Base-by-base conservation (phyloP, 2,888 invertebrate genomes). In the Ptilodon capucinus region DNA sequence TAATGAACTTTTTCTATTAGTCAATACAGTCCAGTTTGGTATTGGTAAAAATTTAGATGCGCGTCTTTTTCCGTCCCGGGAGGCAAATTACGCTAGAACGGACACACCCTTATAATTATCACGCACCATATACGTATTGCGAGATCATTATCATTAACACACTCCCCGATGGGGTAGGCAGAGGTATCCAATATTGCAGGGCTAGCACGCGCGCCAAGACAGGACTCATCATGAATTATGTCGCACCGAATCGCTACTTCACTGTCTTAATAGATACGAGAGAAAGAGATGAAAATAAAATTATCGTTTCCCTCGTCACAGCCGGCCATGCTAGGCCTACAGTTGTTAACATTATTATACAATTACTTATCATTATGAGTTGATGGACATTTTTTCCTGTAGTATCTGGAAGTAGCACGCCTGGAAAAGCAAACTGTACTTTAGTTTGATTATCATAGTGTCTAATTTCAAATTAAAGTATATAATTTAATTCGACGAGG, bases 401-500 rank as follows among this genome's bases (percentile, higher is more conserved):
- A 95, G 92, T 68, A 95, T 95, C 91, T 95, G 95, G 74, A 94
- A 94, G 81, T 95, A 95, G 76, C 95, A 95, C 11, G 95, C 95
- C 95, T 95, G 90, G 43, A 49, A 45, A 25, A 35, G 53, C 46
- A 46, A 18, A 6, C 14, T 14, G 7, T 11, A 36, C 14, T 18
- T 36, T 18, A 36, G 11, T 9, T 4, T 18, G 9, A 17, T 7
- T 13, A 13, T 4, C 9, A 11, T 30, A 30, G 9, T 9, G 11
- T 30, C 30, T 30, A 9, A n/a, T n/a, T n/a, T n/a, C n/a, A n/a
- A n/a, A n/a, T n/a, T n/a, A n/a, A n/a, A n/a, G n/a, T n/a, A n/a
- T n/a, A n/a, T n/a, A n/a, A n/a, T n/a, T n/a, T n/a, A n/a, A n/a
- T n/a, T n/a, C n/a, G n/a, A n/a, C n/a, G n/a, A n/a, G n/a, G n/a